Percentiles rank a stretch among this genome's conserved stretches.
These are phyloP conservation scores for Oreochromis grahami DNA, from an alignment of 2,797 vertebrate species.

Conservation along the genomic window DNA sequence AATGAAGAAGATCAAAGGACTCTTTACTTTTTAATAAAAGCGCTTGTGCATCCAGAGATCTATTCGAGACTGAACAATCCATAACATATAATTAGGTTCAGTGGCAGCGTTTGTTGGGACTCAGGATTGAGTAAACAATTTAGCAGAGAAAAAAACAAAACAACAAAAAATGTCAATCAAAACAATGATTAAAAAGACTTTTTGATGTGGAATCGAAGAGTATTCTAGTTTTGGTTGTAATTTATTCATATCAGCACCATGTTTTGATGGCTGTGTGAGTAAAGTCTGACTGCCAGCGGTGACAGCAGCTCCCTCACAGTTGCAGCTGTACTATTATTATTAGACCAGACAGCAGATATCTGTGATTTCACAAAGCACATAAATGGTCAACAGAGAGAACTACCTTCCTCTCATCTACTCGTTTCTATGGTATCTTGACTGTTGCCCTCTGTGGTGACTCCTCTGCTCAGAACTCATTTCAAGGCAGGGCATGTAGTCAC, in stretches of 20 bases:
- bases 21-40: neutral
- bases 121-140: neutral
- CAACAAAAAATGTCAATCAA: neutral
- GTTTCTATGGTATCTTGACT: slow-evolving; percentile 20
- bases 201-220: neutral
- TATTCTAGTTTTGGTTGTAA: neutral
- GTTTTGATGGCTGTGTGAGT: neutral
- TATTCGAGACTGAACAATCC: neutral
- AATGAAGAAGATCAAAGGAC: neutral
- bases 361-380: slow-evolving; percentile 3
- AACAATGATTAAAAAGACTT: neutral
- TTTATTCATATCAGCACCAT: neutral
- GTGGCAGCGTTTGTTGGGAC: neutral
- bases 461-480: slow-evolving; percentile 33
- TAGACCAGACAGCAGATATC: slow-evolving; percentile 4
- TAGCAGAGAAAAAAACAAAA: neutral
- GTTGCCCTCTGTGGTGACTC: slow-evolving; percentile 41
- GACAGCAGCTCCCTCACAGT: slow-evolving; percentile 2
- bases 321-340: neutral
- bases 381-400: slow-evolving; percentile 16
- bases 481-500: slow-evolving; percentile 26
- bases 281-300: neutral
- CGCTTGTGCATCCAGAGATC: neutral
- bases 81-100: neutral
- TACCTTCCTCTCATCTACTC: neutral